Percentiles rank a stretch among this genome's conserved stretches.
These are phyloP conservation scores for Cartodere bifasciata DNA, from an alignment of 2,888 invertebrate species.

Conservation along the genomic window DNA sequence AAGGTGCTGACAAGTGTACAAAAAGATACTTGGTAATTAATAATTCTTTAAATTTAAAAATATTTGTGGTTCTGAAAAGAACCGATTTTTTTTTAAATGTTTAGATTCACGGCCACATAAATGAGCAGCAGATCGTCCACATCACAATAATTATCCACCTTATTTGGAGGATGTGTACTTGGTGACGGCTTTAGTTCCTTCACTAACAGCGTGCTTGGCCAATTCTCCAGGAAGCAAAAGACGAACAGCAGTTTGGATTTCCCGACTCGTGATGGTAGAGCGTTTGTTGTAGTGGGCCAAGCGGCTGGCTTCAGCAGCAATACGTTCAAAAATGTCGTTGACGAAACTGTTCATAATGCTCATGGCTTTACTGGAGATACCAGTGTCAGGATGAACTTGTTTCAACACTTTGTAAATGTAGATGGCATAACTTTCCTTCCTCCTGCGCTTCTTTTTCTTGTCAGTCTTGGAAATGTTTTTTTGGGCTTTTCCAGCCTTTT, in stretches of 20 bases:
- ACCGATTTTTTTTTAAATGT: no score
- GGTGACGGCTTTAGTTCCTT: constrained; percentile 48
- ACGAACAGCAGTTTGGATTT: constrained; percentile 56
- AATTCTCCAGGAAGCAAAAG: constrained; percentile 59
- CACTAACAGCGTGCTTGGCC: constrained; percentile 56
- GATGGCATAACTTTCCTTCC: constrained; percentile 45
- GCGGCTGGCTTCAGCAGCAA: constrained; percentile 52
- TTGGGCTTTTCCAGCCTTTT: constrained; percentile 43
- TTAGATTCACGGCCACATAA: no score
- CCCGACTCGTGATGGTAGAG: constrained; percentile 52
- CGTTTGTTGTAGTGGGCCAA: constrained; percentile 50
- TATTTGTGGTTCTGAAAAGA: no score
- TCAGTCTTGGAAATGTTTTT: constrained; percentile 44
- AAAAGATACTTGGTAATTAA: no score
- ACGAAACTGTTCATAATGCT: constrained; percentile 64
- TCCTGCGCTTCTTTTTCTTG: constrained; percentile 45
- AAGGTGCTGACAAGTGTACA: no score
- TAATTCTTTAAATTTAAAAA: no score
- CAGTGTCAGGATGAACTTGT: constrained; percentile 48
- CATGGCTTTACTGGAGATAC: constrained; percentile 58
- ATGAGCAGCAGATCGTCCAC: no score
- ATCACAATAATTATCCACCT: no score
- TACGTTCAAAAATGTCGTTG: constrained; percentile 59
- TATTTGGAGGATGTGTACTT: constrained; percentile 25
- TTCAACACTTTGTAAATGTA: constrained; percentile 52